A percentile compares a stretch with the other conserved stretches of the same genome.
phyloP scores from a whole-genome alignment of 2,888 invertebrate genomes.

The Tiliacea citrago region DNA sequence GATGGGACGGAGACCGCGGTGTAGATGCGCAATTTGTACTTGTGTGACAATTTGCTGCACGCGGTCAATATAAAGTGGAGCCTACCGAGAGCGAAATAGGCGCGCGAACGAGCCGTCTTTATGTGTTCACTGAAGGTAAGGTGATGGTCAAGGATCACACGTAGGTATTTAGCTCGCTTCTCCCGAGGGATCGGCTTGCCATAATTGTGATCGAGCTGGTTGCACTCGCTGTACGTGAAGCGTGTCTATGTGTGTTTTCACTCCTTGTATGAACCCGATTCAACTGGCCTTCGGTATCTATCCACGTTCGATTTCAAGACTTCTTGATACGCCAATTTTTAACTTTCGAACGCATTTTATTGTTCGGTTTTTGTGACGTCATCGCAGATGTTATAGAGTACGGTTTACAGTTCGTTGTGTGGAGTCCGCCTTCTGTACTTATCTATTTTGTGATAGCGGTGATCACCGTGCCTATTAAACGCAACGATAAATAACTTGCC shows the following conservation, averaged over 20 bases:
- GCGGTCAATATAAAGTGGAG: no score
- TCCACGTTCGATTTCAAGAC: conserved; percentile 52
- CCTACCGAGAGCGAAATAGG: no score
- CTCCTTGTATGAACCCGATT: neutral
- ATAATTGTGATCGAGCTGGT: neutral
- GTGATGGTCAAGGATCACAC: no score
- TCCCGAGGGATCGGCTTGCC: no score
- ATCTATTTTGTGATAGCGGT: conserved; percentile 36
- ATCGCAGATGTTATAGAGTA: neutral
- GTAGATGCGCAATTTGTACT: no score
- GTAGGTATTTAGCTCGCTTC: no score
- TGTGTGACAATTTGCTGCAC: no score
- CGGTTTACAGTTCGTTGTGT: neutral
- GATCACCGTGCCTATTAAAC: conserved; percentile 65
- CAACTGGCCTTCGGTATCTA: neutral
- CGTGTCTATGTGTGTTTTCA: neutral
- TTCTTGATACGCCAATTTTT: conserved; percentile 79
- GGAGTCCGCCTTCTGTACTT: conserved; percentile 14
- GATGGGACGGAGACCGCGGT: no score
- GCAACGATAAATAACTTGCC: conserved; percentile 63
- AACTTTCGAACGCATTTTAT: conserved; percentile 66
- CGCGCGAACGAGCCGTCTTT: no score
- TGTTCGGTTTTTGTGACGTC: conserved; percentile 65
- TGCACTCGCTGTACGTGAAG: neutral
- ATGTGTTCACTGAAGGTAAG: no score